Base-by-base conservation (phyloP, 2,888 invertebrate genomes). In the Bombylius major region DNA sequence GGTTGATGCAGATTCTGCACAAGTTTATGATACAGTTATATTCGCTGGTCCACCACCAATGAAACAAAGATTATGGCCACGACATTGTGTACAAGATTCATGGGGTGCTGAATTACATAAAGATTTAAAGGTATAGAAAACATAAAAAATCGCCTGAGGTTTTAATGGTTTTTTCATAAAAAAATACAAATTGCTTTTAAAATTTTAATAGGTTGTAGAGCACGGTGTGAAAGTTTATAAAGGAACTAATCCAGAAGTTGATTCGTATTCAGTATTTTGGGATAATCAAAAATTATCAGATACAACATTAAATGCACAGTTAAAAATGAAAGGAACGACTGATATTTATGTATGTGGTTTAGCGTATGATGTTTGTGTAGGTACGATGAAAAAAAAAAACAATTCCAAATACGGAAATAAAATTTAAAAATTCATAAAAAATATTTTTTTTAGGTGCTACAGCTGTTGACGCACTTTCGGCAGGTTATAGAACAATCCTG, bases 221-320 rank as follows among this genome's bases (percentile, higher is more conserved):
- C 81, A 82, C 56, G 84, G 86, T 5, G 80, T 88, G 51, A 87
- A 89, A 70, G 84, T 93, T 53, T 89, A 89, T 75, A 93, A 93
- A 71, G 97, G 97, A 47, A 91, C 89, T 2, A 89, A 94, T 75
- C 87, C 96, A 0, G 91, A 94, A 63, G 89, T 97, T 56, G 98
- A 98, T 75, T 94, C 95, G 3, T 98, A 98, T 75, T 96, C 96
- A 0, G 97, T 95, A 50, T 98, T 98, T 79, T 95, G 93, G 90
- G 97, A 98, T 76, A 98, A 98, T 76, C 89, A 90, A 75, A 92
- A 91, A 73, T 76, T 89, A 59, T 86, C 88, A 2, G 86, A 92
- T 70, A 96, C 96, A 6, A 85, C 86, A 12, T 78, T 97, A 49
- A 84, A 86, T 67, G 81, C 83, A 9, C 87, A 92, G 69, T 79